These are phyloP conservation scores for Helostoma temminkii DNA, from an alignment of 2,797 vertebrate species.

Conservation along the genomic window DNA sequence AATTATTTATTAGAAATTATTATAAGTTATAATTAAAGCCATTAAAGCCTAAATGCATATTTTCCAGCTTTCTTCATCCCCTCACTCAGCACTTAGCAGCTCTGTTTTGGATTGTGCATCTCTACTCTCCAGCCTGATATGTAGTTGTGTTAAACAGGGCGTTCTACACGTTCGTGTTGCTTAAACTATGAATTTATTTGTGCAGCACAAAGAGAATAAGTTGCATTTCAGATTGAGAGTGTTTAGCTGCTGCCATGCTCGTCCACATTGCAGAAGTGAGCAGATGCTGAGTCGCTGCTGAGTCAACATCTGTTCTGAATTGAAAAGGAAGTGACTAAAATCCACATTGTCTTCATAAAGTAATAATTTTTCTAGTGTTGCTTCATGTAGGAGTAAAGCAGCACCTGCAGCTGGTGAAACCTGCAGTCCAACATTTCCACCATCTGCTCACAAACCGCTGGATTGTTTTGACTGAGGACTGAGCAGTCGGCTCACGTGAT, in stretches of 20 bases:
- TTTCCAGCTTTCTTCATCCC: too few relatives aligned
- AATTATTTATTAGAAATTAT: too few relatives aligned
- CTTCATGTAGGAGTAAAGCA: background rate
- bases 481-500: slow-evolving; percentile 49
- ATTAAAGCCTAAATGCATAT: too few relatives aligned
- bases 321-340: background rate
- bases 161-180: too few relatives aligned
- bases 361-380: too few relatives aligned
- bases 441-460: slow-evolving; percentile 29
- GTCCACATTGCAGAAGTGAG: background rate
- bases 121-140: too few relatives aligned
- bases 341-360: too few relatives aligned
- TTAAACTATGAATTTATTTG: background rate
- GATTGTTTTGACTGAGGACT: slow-evolving; percentile 67
- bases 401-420: slow-evolving; percentile 35
- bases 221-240: background rate
- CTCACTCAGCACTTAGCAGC: too few relatives aligned
- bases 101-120: too few relatives aligned
- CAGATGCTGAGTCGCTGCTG: background rate
- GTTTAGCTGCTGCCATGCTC: too few relatives aligned
- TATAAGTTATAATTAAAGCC: too few relatives aligned
- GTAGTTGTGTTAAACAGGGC: background rate
- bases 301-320: background rate
- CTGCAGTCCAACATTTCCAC: slow-evolving; percentile 21
- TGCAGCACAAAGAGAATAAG: background rate